Evolutionary conservation across 37 sponge, comb jelly and placozoan species (phyloP), one percentile per base, ranked within the genome.

Genomic region (Dysidea cf. avara): DNA sequence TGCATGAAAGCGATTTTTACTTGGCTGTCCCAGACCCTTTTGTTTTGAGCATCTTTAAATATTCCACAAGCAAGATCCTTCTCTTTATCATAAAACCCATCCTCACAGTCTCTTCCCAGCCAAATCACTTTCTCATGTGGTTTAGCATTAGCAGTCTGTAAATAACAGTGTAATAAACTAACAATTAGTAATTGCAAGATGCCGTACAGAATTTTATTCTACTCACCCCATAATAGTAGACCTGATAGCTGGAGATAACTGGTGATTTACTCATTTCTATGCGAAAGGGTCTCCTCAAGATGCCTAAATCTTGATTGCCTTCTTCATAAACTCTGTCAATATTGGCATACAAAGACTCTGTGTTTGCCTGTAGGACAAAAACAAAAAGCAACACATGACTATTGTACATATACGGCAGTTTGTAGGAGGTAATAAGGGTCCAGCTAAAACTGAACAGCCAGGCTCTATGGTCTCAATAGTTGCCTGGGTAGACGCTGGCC

Each of bases 311-410:
- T 20, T 33, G n/a, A 0, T 72, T 61, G 29, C 72, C 86, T 49
- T 64, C 66, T 33, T 76, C 36, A 64, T 90, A 84, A 1, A 55
- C 86, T 33, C 71, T 50, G 61, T 77, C 75, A 13, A 90, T 69
- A 39, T 90, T 85, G 2, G 82, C 86, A 72, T 90, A 85, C 37
- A 90, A 73, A 6, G 91, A 80, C 36, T 90, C 91, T 17, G 74
- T 69, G 4, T 75, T 61, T 20, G 40, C 62, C 87, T 86, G 68
- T 7, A 34, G 28, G 52, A 30, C 3, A 2, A 43, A 28, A 22
- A 63, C 3, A 17, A 7, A 68, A 58, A 54, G 1, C 7, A 6
- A 25, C 24, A 21, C 20, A 63, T 29, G 30, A 34, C n/a, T 1
- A 28, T 50, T 50, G 17, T 18, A 18, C 17, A 50, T 50, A 50